These are phyloP conservation scores for Toxonevra muliebris DNA, from an alignment of 2,888 invertebrate species.

Conservation along the genomic window DNA sequence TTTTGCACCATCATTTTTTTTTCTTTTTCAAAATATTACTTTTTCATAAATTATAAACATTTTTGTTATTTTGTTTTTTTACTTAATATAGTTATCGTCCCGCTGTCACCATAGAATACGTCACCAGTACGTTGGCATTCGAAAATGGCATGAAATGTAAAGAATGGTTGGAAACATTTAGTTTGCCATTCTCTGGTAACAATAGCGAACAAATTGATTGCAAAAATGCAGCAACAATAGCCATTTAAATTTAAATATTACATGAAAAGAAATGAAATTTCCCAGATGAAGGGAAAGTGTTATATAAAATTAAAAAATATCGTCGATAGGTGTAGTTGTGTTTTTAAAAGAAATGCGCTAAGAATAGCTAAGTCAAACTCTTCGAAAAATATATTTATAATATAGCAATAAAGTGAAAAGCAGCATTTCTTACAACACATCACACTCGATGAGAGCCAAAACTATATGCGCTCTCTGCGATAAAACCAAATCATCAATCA, in stretches of 20 bases:
- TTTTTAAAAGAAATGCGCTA: neutral
- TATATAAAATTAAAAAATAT: neutral
- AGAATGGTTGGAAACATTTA: conserved; percentile 87
- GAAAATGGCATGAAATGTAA: conserved; percentile 82
- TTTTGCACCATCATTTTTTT: neutral
- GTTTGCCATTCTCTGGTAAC: conserved; percentile 76
- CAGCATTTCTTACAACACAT: neutral
- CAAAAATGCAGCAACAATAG: conserved; percentile 70
- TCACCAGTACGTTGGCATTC: conserved; percentile 90
- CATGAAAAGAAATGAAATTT: no score
- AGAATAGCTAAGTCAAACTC: neutral
- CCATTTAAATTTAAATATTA: no score
- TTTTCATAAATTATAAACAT: neutral
- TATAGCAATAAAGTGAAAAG: neutral
- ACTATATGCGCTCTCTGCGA: conserved; percentile 14
- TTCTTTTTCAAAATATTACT: conserved; percentile 23
- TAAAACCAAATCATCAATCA: neutral
- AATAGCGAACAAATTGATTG: conserved; percentile 85
- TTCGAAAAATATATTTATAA: neutral
- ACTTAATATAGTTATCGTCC: conserved; percentile 86
- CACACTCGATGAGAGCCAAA: no score
- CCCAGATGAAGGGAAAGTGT: no score
- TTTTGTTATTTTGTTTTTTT: neutral
- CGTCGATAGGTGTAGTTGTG: neutral
- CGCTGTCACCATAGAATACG: conserved; percentile 85